Base-by-base conservation (phyloP, 92 coral and sea anemone genomes). In the Pocillopora meandrina region DNA sequence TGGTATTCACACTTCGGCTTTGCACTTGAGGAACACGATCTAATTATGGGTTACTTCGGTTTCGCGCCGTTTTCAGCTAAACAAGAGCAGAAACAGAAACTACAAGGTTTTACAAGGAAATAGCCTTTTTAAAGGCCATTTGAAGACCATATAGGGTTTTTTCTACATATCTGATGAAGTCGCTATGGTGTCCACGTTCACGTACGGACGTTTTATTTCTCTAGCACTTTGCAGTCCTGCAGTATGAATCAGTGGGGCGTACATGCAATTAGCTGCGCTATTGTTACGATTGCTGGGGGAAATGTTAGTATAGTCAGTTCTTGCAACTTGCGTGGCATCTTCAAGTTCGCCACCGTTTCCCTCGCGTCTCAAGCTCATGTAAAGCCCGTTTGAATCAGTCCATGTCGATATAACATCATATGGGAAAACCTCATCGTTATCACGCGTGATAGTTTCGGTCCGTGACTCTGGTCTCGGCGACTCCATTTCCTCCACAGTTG, bases 211-310 rank as follows among this genome's bases (percentile, higher is more conserved):
- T 3, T 20, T 12, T 12, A 11, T n/a, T 23, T 35, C 61, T 0
- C 8, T 60, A 10, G 20, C 52, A 10, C 36, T 59, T 42, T 59
- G 77, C 26, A 35, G 14, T 36, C 12, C 74, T 20, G 56, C 55
- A 34, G 74, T 21, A 49, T 36, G 34, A 72, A 17, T 74, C 49
- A 83, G 64, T 61, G 86, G 80, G 9, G 86, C 86, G 47, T 83
- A 83, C 86, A 83, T 83, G 64, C 86, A 83, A 65, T 72, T 83
- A n/a, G 86, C 86, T 16, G 86, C 86, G 35, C 86, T 83, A 64
- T 83, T 79, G 73, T 83, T 83, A 17, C 80, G 79, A 65, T 83
- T 83, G 80, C 86, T 83, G 1, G 86, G 86, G 4, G 86, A 83
- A 61, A 83, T 83, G 86, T 83, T 83, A 0, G 66, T 60, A 73